Evolutionary conservation across 53 echinoderm and acorn worm species (phyloP).

Genomic region (Echinarachnius parma): DNA sequence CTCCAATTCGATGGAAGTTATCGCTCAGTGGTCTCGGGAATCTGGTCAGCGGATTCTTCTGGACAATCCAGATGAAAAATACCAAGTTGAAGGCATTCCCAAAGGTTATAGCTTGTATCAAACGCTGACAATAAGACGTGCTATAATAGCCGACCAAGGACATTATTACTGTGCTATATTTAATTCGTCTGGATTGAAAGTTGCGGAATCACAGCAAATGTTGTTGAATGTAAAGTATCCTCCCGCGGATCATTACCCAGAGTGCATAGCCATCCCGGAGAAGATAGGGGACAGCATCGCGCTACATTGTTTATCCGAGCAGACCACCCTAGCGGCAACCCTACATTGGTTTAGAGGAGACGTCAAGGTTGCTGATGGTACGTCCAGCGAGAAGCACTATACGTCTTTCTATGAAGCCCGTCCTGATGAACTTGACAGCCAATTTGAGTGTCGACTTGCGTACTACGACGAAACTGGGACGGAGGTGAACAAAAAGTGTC

Average conservation of each 20-base stretch:
- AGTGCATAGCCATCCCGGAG: constrained; percentile 13
- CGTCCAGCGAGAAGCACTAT: not conserved
- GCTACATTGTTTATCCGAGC: constrained; percentile 16
- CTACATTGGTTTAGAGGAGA: constrained; percentile 14
- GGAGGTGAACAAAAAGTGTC: constrained; percentile 5
- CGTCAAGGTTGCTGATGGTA: not conserved
- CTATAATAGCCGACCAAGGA: too few relatives aligned
- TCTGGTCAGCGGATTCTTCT: too few relatives aligned
- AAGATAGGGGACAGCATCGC: not conserved
- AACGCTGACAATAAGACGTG: too few relatives aligned
- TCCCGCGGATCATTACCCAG: constrained; percentile 15
- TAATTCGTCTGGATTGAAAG: too few relatives aligned
- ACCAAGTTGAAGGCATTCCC: too few relatives aligned
- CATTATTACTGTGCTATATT: too few relatives aligned
- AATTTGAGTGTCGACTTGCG: constrained; percentile 25
- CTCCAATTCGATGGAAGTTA: too few relatives aligned
- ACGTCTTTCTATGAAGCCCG: not conserved
- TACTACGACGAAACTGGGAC: constrained; percentile 5
- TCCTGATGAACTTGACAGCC: not conserved
- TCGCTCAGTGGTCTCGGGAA: too few relatives aligned
- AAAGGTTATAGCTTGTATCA: too few relatives aligned
- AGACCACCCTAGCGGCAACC: constrained; percentile 4
- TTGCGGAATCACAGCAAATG: too few relatives aligned
- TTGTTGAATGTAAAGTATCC: constrained; percentile 23
- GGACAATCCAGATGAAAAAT: too few relatives aligned